phyloP scores from a whole-genome alignment of 2,113 vertebrate species.

The Gambusia holbrooki region DNA sequence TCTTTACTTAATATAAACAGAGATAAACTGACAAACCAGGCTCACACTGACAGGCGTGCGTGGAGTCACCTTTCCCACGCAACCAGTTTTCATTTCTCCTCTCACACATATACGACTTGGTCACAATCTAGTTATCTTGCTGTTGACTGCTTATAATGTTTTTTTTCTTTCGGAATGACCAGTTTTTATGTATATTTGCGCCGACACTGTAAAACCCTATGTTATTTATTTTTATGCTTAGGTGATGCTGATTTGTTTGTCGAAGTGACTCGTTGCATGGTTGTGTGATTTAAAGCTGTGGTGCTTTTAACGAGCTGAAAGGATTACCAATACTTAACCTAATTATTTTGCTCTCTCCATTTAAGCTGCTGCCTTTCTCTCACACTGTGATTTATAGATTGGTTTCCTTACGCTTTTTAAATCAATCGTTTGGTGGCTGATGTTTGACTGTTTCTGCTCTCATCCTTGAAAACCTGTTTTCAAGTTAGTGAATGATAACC shows the following conservation, averaged over 20 bases:
- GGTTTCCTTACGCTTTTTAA: slow-evolving; percentile 42
- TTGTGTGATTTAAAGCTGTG: slow-evolving; percentile 67
- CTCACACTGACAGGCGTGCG: slow-evolving; percentile 22
- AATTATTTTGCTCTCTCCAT: slow-evolving; percentile 74
- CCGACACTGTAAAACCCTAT: neutral
- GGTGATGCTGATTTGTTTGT: slow-evolving; percentile 3
- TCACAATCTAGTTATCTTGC: neutral
- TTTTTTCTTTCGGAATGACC: neutral
- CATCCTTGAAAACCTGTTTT: slow-evolving; percentile 23
- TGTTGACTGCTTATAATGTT: neutral
- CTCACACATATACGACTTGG: neutral
- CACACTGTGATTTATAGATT: slow-evolving; percentile 57
- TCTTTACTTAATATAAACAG: slow-evolving; percentile 64
- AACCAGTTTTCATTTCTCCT: slow-evolving; percentile 65
- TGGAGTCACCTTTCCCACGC: slow-evolving; percentile 35
- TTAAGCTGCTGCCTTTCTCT: slow-evolving; percentile 59
- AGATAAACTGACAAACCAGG: slow-evolving; percentile 50
- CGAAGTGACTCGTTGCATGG: slow-evolving; percentile 35
- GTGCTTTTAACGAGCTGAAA: slow-evolving; percentile 73
- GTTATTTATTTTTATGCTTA: neutral
- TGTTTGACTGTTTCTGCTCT: slow-evolving; percentile 15
- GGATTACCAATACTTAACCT: slow-evolving; percentile 82
- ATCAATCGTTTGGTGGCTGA: slow-evolving; percentile 46
- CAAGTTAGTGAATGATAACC: neutral
- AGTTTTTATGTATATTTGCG: slow-evolving; percentile 11